Percentiles rank a stretch among this genome's conserved stretches.
Evolutionary conservation across 2,888 invertebrate genomes (phyloP).

Genomic region (Melanostoma mellinum): DNA sequence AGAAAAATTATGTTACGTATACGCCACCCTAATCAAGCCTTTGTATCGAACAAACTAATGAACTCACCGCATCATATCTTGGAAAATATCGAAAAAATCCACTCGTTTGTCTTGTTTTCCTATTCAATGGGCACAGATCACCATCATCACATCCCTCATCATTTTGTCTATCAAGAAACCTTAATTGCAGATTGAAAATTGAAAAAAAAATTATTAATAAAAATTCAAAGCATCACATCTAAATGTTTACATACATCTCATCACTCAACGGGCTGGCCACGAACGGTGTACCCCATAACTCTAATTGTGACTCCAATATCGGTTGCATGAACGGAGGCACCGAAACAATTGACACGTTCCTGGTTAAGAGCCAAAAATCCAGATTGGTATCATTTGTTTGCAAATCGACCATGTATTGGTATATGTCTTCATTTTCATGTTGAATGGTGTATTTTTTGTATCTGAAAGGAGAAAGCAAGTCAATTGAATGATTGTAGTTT

Average conservation of each 20-base stretch:
- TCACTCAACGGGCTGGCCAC: constrained; percentile 77
- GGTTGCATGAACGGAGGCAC: constrained; percentile 78
- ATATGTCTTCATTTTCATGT: constrained; percentile 77
- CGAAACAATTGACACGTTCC: constrained; percentile 79
- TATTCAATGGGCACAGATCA: constrained; percentile 76
- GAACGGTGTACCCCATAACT: constrained; percentile 76
- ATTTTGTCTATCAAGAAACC: constrained; percentile 44
- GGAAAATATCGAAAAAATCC: constrained; percentile 80
- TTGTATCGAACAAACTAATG: neutral
- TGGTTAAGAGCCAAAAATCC: constrained; percentile 81
- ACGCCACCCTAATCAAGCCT: constrained; percentile 5
- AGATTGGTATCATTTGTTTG: constrained; percentile 78
- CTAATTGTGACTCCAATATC: constrained; percentile 77
- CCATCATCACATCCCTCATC: constrained; percentile 74
- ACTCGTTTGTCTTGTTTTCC: constrained; percentile 78
- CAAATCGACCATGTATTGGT: constrained; percentile 79
- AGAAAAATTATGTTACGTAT: constrained; percentile 28
- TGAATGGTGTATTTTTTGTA: constrained; percentile 80
- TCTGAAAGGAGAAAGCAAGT: constrained; percentile 72
- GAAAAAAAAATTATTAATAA: constrained; percentile 11
- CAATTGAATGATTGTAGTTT: constrained; percentile 14
- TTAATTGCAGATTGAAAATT: constrained; percentile 23
- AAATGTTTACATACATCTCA: constrained; percentile 75
- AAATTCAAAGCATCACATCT: constrained; percentile 8
- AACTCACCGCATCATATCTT: constrained; percentile 78